These are phyloP conservation scores for Dicerorhinus sumatrensis DNA, from an alignment of 2,113 vertebrate genomes.

Conservation along the genomic window DNA sequence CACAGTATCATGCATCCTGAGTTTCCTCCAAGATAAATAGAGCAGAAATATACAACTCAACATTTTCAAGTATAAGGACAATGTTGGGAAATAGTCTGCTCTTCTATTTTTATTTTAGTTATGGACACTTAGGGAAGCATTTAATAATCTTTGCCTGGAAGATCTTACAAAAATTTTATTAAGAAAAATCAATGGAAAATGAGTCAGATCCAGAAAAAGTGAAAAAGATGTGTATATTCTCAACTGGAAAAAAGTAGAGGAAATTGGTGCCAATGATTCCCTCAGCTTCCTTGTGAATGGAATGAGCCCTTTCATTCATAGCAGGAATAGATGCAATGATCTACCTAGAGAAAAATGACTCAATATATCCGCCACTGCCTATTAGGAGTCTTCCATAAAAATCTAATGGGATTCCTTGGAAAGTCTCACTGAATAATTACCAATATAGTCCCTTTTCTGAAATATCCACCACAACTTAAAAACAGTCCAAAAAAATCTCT, in stretches of 20 bases:
- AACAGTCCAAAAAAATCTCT: background rate
- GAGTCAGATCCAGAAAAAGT: background rate
- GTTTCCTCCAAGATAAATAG: conserved; percentile 21
- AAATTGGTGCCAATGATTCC: background rate
- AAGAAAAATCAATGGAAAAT: conserved; percentile 16
- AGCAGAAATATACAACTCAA: conserved; percentile 17
- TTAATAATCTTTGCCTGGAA: conserved; percentile 44
- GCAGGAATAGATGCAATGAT: background rate
- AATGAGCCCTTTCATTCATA: background rate
- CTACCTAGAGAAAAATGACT: background rate
- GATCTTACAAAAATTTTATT: background rate
- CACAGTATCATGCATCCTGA: background rate
- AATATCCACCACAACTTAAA: background rate
- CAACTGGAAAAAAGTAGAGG: background rate
- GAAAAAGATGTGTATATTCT: background rate
- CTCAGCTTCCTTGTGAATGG: background rate
- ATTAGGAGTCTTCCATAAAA: background rate
- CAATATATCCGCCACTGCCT: background rate
- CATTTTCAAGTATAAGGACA: conserved; percentile 30
- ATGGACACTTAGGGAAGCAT: background rate
- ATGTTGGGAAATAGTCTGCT: background rate
- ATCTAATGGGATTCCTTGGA: background rate
- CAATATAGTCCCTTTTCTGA: background rate
- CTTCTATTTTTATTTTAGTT: conserved; percentile 57
- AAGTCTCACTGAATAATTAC: background rate